Base-by-base conservation (phyloP, 2,888 invertebrate genomes). In the Scaptomyza caliginosa region DNA sequence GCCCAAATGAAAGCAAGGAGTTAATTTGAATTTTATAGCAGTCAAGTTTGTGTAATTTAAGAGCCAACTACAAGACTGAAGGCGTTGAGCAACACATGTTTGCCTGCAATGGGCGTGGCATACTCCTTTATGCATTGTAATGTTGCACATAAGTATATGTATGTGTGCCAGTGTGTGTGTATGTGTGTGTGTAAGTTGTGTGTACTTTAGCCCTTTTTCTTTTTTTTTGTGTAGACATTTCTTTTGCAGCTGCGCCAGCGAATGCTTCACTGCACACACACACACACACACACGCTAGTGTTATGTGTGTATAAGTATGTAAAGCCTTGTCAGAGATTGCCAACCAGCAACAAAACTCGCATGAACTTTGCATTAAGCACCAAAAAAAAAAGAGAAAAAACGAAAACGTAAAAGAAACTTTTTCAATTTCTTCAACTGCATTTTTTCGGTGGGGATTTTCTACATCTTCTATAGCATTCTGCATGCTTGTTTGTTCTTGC, bases 21-120 rank as follows among this genome's bases (percentile, higher is more conserved):
- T 87, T 87, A 85, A 85, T 85, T 85, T 87, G 84, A 85, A 85
- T 87, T 85, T 85, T 87, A 79, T 77, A 87, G 72, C 77, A 84
- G 85, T 68, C 82, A 84, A 83, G 86, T 81, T 84, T 80, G 71
- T 77, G 74, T 74, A 74, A 73, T 73, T 73, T 73, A 74, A 65
- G 64, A 50, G 52, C 46, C 60, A 60, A 54, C 67, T 62, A 56
- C 70, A 70, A 46, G 48, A 39, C 30, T 32, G 36, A 56, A 57
- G 80, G 83, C 79, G 86, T 86, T 58, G 60, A 52, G 76, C 70
- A 86, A 86, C 81, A 86, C 80, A 82, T 82, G 81, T 85, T 83
- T 80, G 73, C 71, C 63, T 45, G 11, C 42, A 19, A 43, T 67
- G 74, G 77, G 77, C 63, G 82, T 79, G 70, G 54, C 51, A 32